phyloP scores from a whole-genome alignment of 2,888 invertebrate genomes.

The Eurytoma adleriae region DNA sequence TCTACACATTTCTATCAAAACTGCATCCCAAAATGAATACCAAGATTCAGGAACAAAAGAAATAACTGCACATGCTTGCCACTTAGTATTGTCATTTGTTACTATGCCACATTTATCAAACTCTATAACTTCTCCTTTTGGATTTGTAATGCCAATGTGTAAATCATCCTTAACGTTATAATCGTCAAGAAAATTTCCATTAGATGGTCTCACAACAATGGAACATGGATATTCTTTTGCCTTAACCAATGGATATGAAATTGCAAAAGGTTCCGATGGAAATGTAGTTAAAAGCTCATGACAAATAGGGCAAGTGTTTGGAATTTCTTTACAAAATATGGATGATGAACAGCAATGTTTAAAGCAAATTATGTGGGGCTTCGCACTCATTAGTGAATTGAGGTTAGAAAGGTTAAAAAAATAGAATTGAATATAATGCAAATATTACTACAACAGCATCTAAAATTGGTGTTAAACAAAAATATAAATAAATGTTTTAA shows the following conservation, averaged over 20 bases:
- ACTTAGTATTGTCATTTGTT: conserved; percentile 64
- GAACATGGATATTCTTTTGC: conserved; percentile 89
- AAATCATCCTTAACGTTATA: conserved; percentile 90
- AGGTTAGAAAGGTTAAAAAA: conserved; percentile 27
- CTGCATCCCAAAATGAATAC: conserved; percentile 69
- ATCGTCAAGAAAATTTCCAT: conserved; percentile 91
- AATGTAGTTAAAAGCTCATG: conserved; percentile 28
- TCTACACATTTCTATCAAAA: conserved; percentile 75
- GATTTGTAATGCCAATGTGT: conserved; percentile 93
- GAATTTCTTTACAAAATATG: conserved; percentile 90
- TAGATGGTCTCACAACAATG: conserved; percentile 91
- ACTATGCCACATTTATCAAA: conserved; percentile 88
- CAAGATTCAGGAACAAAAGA: conserved; percentile 68
- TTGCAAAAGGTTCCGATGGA: conserved; percentile 74
- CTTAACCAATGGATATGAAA: conserved; percentile 92
- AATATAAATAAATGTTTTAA: too few species aligned
- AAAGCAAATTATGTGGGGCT: conserved; percentile 85
- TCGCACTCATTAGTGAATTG: conserved; percentile 24
- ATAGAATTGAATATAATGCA: too few species aligned
- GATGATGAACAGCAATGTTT: conserved; percentile 89
- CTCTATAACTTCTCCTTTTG: conserved; percentile 87
- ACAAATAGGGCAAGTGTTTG: conserved; percentile 88
- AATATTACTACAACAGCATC: too few species aligned
- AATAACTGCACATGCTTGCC: conserved; percentile 67
- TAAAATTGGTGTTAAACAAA: too few species aligned